Evolutionary conservation across 2,888 invertebrate species (phyloP).

Genomic region (Frankliniella fusca): DNA sequence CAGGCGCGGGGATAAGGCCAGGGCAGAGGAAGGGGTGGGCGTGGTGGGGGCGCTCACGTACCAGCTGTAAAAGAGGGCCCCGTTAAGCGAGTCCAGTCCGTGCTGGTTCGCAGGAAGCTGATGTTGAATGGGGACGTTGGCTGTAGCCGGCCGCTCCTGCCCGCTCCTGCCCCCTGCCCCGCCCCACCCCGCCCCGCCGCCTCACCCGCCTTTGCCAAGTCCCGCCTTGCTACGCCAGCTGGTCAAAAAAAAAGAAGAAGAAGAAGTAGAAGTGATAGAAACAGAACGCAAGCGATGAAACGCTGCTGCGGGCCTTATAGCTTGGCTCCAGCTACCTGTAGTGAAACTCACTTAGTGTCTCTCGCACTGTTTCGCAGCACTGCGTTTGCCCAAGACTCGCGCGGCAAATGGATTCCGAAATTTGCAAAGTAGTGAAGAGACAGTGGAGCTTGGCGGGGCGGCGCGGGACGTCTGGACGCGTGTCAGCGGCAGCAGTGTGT

Average conservation of each 20-base stretch:
- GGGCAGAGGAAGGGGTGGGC: neutral
- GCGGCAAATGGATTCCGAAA: too few relatives aligned
- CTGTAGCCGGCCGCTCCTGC: neutral
- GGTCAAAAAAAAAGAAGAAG: too few relatives aligned
- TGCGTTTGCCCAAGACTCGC: too few relatives aligned
- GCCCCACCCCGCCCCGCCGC: neutral
- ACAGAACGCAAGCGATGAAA: too few relatives aligned
- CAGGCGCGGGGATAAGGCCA: neutral
- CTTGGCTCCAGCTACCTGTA: too few relatives aligned
- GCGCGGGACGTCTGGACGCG: too few relatives aligned
- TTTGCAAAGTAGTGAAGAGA: too few relatives aligned
- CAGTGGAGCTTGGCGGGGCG: too few relatives aligned
- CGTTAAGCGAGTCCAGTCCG: neutral
- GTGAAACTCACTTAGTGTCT: too few relatives aligned
- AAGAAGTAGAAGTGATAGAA: neutral
- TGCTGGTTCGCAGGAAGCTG: neutral
- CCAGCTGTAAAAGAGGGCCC: slow-evolving; percentile 5
- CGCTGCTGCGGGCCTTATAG: too few relatives aligned
- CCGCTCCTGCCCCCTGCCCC: neutral
- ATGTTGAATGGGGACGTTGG: neutral
- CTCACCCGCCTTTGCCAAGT: neutral
- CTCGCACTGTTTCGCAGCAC: too few relatives aligned
- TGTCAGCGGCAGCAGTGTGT: too few relatives aligned
- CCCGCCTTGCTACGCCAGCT: neutral
- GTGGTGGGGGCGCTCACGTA: neutral